Evolutionary conservation across 2,888 invertebrate genomes (phyloP).

Genomic region (Notocelia uddmanniana): DNA sequence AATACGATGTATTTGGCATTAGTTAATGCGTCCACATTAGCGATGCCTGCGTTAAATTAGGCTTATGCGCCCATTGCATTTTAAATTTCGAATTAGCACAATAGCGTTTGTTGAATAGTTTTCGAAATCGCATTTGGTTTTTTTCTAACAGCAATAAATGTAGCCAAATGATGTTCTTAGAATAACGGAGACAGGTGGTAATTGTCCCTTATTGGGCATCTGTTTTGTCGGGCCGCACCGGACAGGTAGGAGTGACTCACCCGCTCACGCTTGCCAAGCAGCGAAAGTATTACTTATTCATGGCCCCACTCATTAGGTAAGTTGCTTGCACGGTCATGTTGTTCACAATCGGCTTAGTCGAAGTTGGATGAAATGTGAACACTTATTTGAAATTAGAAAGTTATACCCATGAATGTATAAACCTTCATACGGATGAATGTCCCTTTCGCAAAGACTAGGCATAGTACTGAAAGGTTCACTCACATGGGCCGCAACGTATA

Average conservation of each 20-base stretch:
- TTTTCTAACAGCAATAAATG: neutral
- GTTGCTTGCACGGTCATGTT: neutral
- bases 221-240: conserved; percentile 8
- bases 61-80: neutral
- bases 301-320: conserved; percentile 21
- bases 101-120: no score
- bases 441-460: neutral
- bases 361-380: neutral
- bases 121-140: neutral
- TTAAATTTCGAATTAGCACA: neutral
- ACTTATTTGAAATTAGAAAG: neutral
- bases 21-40: conserved; percentile 1
- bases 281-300: conserved; percentile 46
- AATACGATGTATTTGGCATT: neutral
- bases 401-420: no score
- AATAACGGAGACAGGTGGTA: conserved; percentile 23
- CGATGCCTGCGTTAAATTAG: neutral
- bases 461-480: neutral
- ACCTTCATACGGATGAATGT: no score
- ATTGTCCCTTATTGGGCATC: conserved; percentile 19
- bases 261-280: conserved; percentile 57
- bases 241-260: conserved; percentile 59
- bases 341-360: neutral
- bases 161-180: conserved; percentile 2
- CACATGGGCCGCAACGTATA: no score